Conservation (phyloP, 2,888 invertebrate species). For the Lasius platythorax region DNA sequence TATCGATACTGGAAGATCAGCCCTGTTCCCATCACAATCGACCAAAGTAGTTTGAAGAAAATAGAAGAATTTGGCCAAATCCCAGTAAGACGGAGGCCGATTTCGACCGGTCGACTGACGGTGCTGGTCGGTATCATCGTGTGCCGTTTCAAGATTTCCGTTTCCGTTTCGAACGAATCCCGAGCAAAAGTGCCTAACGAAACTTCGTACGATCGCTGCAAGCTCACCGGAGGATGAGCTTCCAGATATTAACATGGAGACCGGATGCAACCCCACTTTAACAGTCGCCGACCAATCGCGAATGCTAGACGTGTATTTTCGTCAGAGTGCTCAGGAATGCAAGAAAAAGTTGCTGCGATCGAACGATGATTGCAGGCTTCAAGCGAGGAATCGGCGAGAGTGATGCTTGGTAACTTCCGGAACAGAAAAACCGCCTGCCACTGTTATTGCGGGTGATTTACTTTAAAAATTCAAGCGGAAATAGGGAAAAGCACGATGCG, state of each 20-base stretch:
- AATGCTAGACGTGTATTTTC: slow-evolving; percentile 14
- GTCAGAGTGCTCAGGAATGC: slow-evolving; percentile 20
- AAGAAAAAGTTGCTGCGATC: slow-evolving; percentile 38
- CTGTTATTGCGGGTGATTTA: slow-evolving; percentile 20
- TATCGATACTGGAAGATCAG: slow-evolving; percentile 64
- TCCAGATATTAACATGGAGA: slow-evolving; percentile 17
- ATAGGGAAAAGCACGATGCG: not conserved
- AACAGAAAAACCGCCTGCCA: not conserved
- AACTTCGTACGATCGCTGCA: not conserved
- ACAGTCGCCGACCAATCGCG: slow-evolving; percentile 13
- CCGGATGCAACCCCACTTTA: slow-evolving; percentile 21
- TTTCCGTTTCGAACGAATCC: not conserved
- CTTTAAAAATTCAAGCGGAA: slow-evolving; percentile 53
- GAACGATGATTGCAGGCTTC: slow-evolving; percentile 42
- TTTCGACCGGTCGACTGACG: slow-evolving; percentile 50
- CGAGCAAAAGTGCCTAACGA: not conserved
- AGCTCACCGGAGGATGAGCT: not conserved
- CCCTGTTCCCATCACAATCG: slow-evolving; percentile 37
- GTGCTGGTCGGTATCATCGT: slow-evolving; percentile 24
- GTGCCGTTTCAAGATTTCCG: not conserved
- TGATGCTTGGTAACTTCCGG: slow-evolving; percentile 10
- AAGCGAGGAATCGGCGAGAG: slow-evolving; percentile 11
- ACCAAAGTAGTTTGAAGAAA: slow-evolving; percentile 53
- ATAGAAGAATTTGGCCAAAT: slow-evolving; percentile 61
- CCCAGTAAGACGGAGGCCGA: slow-evolving; percentile 63